These are phyloP conservation scores for Agelastica alni DNA, from an alignment of 2,888 invertebrate genomes.

Conservation along the genomic window DNA sequence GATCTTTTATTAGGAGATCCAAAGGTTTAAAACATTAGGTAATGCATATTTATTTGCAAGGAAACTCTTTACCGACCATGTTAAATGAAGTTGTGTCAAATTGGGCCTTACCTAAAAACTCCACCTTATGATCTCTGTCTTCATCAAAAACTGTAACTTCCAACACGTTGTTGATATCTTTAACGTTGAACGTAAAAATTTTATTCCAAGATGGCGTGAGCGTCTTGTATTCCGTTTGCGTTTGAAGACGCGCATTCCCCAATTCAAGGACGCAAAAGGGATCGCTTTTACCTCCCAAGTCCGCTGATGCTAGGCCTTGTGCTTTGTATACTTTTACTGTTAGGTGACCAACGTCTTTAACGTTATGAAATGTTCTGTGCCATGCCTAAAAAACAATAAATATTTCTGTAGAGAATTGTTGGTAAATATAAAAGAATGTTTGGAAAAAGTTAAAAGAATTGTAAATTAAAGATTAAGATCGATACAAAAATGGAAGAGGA, in stretches of 20 bases:
- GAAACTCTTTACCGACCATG: no score
- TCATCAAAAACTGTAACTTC: slow-evolving; percentile 98
- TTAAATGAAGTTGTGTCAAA: no score
- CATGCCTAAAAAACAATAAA: slow-evolving; percentile 65
- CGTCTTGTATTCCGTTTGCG: slow-evolving; percentile 98
- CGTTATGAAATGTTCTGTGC: slow-evolving; percentile 69
- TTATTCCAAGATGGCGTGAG: slow-evolving; percentile 97
- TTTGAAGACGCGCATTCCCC: slow-evolving; percentile 92
- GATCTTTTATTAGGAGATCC: no score
- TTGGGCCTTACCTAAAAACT: slow-evolving; percentile 90
- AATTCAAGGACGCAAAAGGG: slow-evolving; percentile 97
- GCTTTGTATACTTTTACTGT: slow-evolving; percentile 90
- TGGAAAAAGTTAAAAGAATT: neutral
- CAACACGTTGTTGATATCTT: slow-evolving; percentile 92
- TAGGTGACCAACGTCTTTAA: slow-evolving; percentile 90
- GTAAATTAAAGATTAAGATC: no score
- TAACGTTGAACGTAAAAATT: slow-evolving; percentile 95
- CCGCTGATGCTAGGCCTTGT: slow-evolving; percentile 89
- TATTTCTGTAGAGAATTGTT: neutral
- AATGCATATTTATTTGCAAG: no score
- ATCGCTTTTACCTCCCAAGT: slow-evolving; percentile 96
- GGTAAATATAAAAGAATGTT: no score
- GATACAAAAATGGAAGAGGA: no score
- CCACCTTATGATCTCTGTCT: slow-evolving; percentile 96
- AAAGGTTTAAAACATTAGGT: no score